Evolutionary conservation across 1,140 invertebrate species (phyloP).

Genomic region (Plectrocnemia conspersa): DNA sequence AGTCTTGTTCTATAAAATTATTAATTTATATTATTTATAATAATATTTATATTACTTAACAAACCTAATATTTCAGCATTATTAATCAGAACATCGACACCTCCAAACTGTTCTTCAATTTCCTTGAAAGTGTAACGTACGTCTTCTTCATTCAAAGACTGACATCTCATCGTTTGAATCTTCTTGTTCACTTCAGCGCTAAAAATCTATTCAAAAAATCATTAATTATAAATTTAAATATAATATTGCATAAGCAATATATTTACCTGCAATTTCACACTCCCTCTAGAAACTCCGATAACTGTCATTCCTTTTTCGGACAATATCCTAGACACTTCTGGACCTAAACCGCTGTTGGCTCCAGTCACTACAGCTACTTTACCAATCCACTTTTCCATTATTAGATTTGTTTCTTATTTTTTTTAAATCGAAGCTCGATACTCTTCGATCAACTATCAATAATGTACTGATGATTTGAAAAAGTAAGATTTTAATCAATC

Average conservation of each 20-base stretch:
- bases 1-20: conserved; percentile 23
- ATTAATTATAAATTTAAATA: background rate
- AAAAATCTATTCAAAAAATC: conserved; percentile 6
- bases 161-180: conserved; percentile 49
- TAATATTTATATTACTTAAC: conserved; percentile 1
- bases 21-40: background rate
- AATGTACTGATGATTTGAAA: too few relatives aligned
- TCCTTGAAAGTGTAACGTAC: conserved; percentile 58
- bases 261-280: conserved; percentile 53
- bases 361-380: conserved; percentile 69
- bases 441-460: too few relatives aligned
- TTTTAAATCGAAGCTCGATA: too few relatives aligned
- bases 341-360: conserved; percentile 67
- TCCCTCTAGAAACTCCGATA: conserved; percentile 63
- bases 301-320: conserved; percentile 61
- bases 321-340: conserved; percentile 52
- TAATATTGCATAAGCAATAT: background rate
- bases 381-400: conserved; percentile 63
- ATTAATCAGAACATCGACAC: conserved; percentile 64
- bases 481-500: too few relatives aligned
- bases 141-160: conserved; percentile 58
- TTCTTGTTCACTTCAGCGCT: conserved; percentile 31
- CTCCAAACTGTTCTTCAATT: conserved; percentile 55
- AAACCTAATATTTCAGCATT: conserved; percentile 51
- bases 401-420: too few relatives aligned